These are phyloP conservation scores for Etia nguti DNA, from an alignment of 2,113 vertebrate genomes.

Conservation along the genomic window DNA sequence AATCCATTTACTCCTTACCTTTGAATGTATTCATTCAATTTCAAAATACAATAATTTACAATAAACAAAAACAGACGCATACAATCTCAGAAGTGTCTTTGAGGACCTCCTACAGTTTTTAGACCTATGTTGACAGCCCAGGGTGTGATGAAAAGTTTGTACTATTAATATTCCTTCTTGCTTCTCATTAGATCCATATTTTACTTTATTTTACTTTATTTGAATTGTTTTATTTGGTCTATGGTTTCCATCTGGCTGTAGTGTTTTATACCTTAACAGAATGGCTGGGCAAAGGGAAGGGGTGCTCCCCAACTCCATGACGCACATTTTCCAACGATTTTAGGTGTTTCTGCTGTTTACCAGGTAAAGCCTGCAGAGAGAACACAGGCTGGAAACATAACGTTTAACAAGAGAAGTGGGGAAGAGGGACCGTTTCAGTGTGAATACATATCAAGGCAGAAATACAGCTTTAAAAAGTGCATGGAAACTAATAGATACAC, in stretches of 20 bases:
- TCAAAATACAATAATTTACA: neutral
- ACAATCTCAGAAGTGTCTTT: neutral
- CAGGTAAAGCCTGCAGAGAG: conserved; percentile 58
- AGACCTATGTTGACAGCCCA: neutral
- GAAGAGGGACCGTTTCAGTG: neutral
- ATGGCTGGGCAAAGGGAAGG: neutral
- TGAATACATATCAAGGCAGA: conserved; percentile 38
- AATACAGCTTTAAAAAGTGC: neutral
- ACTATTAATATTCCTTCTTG: neutral
- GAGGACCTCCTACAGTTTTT: neutral
- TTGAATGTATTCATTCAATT: neutral
- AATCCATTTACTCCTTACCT: neutral
- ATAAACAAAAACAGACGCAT: neutral
- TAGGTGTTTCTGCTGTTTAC: conserved; percentile 63
- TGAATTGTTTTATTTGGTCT: neutral
- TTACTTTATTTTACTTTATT: neutral
- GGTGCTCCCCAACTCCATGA: conserved; percentile 18
- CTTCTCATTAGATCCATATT: neutral
- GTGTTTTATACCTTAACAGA: conserved; percentile 29
- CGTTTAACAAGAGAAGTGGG: conserved; percentile 35
- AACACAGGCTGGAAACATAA: conserved; percentile 63
- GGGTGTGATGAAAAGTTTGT: neutral
- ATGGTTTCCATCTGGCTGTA: conserved; percentile 20
- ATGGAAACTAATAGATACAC: conserved; percentile 29
- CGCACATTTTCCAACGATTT: conserved; percentile 64